Percentiles rank a stretch among this genome's conserved stretches.
Evolutionary conservation across 1,140 invertebrate genomes (phyloP).

Genomic region (Tetranychus urticae): DNA sequence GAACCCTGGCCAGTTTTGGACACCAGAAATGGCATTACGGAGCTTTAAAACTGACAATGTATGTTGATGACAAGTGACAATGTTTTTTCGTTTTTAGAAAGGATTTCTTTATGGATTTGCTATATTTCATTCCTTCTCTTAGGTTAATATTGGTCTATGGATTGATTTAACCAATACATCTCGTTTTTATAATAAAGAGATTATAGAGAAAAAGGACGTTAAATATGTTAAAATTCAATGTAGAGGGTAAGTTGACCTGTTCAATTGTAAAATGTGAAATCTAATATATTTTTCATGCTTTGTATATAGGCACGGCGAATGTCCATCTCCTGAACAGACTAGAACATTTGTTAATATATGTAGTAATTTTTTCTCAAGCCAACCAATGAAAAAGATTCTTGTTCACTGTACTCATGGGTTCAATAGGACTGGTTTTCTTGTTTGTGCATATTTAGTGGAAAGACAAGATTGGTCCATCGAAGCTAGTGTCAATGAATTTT

Average conservation of each 20-base stretch:
- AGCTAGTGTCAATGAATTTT: conserved; percentile 50
- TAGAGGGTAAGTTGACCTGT: conserved; percentile 27
- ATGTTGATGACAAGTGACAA: conserved; percentile 8
- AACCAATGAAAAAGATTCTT: conserved; percentile 17
- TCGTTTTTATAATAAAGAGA: conserved; percentile 61
- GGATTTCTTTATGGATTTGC: neutral
- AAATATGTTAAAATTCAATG: conserved; percentile 67
- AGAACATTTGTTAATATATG: conserved; percentile 17
- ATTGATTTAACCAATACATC: conserved; percentile 86
- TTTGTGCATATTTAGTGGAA: conserved; percentile 69
- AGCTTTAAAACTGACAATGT: conserved; percentile 44
- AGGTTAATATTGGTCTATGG: conserved; percentile 74
- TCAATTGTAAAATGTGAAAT: too few species aligned
- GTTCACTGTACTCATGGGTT: conserved; percentile 99
- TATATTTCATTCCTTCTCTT: neutral
- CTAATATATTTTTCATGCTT: too few species aligned
- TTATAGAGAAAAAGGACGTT: conserved; percentile 36
- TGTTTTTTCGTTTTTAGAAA: too few species aligned
- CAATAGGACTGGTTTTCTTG: conserved; percentile 84
- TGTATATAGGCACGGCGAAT: conserved; percentile 14
- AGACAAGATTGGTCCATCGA: conserved; percentile 39
- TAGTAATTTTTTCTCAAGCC: conserved; percentile 13
- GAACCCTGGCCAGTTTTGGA: conserved; percentile 48
- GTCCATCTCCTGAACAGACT: conserved; percentile 18
- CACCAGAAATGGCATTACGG: conserved; percentile 54